phyloP scores from a whole-genome alignment of 2,113 vertebrate genomes.

The Labeo catla region DNA sequence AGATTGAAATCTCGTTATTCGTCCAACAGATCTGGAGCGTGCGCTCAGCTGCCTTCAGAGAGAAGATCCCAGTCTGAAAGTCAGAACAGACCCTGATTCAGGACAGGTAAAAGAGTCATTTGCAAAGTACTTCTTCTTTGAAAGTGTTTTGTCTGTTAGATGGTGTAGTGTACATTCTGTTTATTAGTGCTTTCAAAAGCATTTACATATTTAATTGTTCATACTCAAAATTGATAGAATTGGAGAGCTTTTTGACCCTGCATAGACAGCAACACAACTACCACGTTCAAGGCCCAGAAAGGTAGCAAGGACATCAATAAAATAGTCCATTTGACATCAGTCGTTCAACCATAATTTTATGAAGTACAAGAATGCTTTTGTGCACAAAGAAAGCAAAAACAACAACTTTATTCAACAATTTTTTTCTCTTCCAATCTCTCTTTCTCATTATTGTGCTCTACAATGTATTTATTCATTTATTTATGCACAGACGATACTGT shows the following conservation, averaged over 20 bases:
- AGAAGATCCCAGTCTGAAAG: constrained; percentile 90
- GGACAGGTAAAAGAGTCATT: constrained; percentile 71
- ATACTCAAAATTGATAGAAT: too few species aligned
- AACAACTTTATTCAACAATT: too few species aligned
- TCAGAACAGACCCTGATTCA: constrained; percentile 73
- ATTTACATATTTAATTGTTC: not conserved
- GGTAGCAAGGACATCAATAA: too few species aligned
- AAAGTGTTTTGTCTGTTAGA: not conserved
- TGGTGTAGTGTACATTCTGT: not conserved
- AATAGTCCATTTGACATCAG: too few species aligned
- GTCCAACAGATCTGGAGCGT: constrained; percentile 86
- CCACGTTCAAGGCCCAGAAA: too few species aligned
- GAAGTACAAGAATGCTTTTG: too few species aligned
- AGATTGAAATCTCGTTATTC: not conserved
- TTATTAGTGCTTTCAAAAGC: not conserved
- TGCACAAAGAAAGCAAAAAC: too few species aligned
- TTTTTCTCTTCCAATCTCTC: too few species aligned
- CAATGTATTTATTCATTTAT: not conserved
- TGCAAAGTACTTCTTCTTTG: not conserved
- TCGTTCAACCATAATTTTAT: too few species aligned
- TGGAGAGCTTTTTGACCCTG: too few species aligned
- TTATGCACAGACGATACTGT: constrained; percentile 84
- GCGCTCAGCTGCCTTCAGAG: constrained; percentile 91
- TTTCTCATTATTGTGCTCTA: not conserved
- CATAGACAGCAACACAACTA: too few species aligned